A percentile compares a stretch with the other conserved stretches of the same genome.
These are phyloP conservation scores for Scophthalmus maximus DNA, from an alignment of 2,113 vertebrate genomes.

Conservation along the genomic window DNA sequence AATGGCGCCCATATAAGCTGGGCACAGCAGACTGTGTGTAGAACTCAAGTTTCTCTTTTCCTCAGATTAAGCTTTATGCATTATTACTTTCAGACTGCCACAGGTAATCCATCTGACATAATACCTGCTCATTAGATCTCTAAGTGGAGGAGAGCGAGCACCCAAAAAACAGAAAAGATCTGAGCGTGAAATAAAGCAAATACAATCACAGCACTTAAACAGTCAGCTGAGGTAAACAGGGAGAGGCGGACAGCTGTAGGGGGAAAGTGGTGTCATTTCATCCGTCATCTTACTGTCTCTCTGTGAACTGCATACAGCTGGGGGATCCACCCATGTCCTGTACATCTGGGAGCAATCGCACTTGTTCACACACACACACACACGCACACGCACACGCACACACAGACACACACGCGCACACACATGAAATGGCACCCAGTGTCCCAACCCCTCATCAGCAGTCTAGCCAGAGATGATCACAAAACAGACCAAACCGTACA, in stretches of 20 bases:
- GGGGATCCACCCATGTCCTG: slow-evolving; percentile 80
- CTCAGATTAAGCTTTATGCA: slow-evolving; percentile 34
- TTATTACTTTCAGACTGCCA: slow-evolving; percentile 37
- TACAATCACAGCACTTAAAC: slow-evolving; percentile 36
- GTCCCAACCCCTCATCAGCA: slow-evolving; percentile 48
- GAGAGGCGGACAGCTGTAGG: slow-evolving; percentile 74
- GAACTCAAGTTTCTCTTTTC: slow-evolving; percentile 37
- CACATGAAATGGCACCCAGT: slow-evolving; percentile 32
- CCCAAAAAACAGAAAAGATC: slow-evolving; percentile 36
- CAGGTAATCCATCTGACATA: slow-evolving; percentile 48
- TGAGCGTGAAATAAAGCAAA: slow-evolving; percentile 25
- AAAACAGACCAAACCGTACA: slow-evolving; percentile 57
- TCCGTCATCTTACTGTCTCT: slow-evolving; percentile 68
- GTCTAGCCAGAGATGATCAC: slow-evolving; percentile 70
- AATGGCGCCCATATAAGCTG: slow-evolving; percentile 26
- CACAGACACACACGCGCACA: slow-evolving; percentile 19
- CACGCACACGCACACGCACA: slow-evolving; percentile 28
- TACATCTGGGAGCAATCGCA: slow-evolving; percentile 83
- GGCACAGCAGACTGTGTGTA: slow-evolving; percentile 25
- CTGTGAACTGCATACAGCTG: slow-evolving; percentile 75
- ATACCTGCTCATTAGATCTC: slow-evolving; percentile 52
- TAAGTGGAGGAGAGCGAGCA: slow-evolving; percentile 10
- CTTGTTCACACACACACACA: slow-evolving; percentile 40
- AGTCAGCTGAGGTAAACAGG: slow-evolving; percentile 74
- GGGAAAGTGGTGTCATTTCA: slow-evolving; percentile 81